Conservation (phyloP, 2,888 invertebrate species). For the Platynereis dumerilii region DNA sequence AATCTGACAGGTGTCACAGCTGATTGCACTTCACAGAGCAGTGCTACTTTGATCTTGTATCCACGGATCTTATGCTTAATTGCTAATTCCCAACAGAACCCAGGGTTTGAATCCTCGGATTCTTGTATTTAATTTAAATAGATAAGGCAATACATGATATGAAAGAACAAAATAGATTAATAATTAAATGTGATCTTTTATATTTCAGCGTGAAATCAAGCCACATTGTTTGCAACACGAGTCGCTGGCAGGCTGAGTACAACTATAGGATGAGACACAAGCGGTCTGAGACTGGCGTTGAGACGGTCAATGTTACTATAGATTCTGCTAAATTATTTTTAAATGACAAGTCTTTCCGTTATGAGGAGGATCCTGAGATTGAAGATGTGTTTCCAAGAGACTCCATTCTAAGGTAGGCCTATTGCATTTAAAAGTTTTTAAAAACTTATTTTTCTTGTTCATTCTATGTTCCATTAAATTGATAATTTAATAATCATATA, state of each 20-base stretch:
- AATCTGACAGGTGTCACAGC: no score
- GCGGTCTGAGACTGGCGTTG: not conserved
- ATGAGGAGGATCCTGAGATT: slow-evolving; percentile 48
- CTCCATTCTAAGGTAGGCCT: slow-evolving; percentile 41
- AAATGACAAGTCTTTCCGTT: slow-evolving; percentile 32
- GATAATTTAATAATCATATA: no score
- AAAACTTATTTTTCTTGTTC: not conserved
- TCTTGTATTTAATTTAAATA: no score
- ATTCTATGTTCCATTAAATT: no score
- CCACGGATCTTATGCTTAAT: no score
- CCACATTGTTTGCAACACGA: slow-evolving; percentile 2
- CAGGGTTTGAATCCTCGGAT: no score
- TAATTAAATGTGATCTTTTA: no score
- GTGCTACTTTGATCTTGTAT: no score
- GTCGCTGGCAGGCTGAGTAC: not conserved
- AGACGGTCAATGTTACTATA: slow-evolving; percentile 31
- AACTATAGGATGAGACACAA: not conserved
- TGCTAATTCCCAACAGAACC: no score
- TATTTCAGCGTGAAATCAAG: not conserved
- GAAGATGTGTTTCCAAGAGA: slow-evolving; percentile 40
- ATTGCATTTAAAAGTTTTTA: not conserved
- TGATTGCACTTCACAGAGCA: no score
- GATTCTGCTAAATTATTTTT: slow-evolving; percentile 36
- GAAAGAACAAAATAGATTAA: no score
- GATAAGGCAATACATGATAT: no score